A percentile compares a stretch with the other conserved stretches of the same genome.
Evolutionary conservation across 2,797 vertebrate species (phyloP).

Genomic region (Enteromius argenteus): DNA sequence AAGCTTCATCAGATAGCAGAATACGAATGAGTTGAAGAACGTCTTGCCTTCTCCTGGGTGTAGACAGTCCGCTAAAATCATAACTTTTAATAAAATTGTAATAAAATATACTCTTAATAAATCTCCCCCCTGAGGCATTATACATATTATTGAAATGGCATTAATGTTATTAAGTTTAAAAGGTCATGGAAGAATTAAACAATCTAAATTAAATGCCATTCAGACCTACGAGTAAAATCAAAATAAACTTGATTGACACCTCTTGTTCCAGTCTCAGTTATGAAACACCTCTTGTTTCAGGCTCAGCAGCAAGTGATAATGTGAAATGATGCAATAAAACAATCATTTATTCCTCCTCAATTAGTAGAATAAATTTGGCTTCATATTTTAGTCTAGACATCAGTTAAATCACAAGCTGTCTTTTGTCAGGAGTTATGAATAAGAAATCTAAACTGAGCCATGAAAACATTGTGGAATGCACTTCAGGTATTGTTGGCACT

Average conservation of each 20-base stretch:
- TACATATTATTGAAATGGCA: not conserved
- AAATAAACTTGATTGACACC: not conserved
- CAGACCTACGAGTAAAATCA: not conserved
- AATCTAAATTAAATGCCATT: constrained; percentile 36
- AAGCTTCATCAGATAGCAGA: not conserved
- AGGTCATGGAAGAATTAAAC: constrained; percentile 16
- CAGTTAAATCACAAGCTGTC: not conserved
- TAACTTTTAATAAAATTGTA: not conserved
- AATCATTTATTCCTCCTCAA: not conserved
- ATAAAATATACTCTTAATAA: not conserved
- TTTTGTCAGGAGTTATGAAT: not conserved
- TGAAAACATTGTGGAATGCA: not conserved
- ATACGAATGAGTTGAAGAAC: not conserved
- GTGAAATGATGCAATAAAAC: constrained; percentile 1
- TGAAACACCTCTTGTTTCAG: not conserved
- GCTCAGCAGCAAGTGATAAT: not conserved
- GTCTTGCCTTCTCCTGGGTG: not conserved
- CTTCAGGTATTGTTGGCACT: not conserved
- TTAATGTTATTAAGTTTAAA: constrained; percentile 26
- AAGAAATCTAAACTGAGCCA: not conserved
- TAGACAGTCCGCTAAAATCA: not conserved
- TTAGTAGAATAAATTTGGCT: not conserved
- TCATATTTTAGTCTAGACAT: not conserved
- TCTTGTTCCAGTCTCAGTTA: not conserved
- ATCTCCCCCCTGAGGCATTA: not conserved